Conservation (phyloP, 1,140 invertebrate species). For the Manduca sexta region DNA sequence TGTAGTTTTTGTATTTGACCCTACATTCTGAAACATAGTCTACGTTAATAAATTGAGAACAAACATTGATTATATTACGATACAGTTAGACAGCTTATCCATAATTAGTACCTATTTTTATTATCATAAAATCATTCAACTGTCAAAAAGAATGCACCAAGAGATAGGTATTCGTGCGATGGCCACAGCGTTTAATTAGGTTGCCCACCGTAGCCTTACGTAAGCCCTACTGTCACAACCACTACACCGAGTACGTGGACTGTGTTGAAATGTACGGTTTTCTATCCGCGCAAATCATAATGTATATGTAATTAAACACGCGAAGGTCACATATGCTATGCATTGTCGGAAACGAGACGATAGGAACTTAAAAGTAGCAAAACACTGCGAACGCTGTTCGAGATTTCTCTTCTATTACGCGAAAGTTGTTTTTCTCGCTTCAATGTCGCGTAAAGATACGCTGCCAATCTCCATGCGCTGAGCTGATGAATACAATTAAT, state of each 20-base stretch:
- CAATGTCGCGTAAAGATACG: constrained; percentile 6
- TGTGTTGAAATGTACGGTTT: constrained; percentile 42
- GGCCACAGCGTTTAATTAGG: constrained; percentile 33
- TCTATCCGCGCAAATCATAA: constrained; percentile 17
- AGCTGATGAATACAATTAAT: too few relatives aligned
- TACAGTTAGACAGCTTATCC: too few relatives aligned
- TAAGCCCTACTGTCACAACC: constrained; percentile 62
- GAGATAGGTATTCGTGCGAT: too few relatives aligned
- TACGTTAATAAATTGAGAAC: too few relatives aligned
- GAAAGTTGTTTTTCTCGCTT: constrained; percentile 58
- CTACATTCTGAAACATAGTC: too few relatives aligned
- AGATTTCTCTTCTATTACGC: constrained; percentile 49
- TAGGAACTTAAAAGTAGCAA: constrained; percentile 23
- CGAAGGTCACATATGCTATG: constrained; percentile 26
- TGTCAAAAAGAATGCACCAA: too few relatives aligned
- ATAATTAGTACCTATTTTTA: too few relatives aligned
- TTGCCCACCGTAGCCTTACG: constrained; percentile 46
- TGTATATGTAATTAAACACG: constrained; percentile 9
- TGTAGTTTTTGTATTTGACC: too few relatives aligned
- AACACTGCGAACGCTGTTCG: constrained; percentile 6
- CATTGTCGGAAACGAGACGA: constrained; percentile 19
- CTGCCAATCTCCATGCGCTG: too few relatives aligned
- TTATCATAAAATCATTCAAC: too few relatives aligned
- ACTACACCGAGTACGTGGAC: constrained; percentile 24
- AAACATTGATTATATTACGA: too few relatives aligned